A percentile compares a stretch with the other conserved stretches of the same genome.
These are phyloP conservation scores for Chymomyza costata DNA, from an alignment of 1,140 invertebrate species.

Conservation along the genomic window DNA sequence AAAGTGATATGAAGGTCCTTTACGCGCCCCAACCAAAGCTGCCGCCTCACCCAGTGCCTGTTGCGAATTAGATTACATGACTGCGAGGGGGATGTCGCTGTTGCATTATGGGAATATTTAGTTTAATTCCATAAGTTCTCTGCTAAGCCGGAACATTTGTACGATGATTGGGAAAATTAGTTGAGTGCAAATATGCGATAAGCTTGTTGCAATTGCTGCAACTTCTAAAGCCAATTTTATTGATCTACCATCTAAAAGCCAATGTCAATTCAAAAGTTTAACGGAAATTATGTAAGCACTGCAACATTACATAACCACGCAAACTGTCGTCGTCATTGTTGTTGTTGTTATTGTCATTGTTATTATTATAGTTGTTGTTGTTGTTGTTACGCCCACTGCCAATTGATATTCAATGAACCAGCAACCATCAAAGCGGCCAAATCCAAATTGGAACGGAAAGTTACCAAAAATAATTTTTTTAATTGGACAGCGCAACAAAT, in stretches of 20 bases:
- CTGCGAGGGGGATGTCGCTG: slow-evolving; percentile 14
- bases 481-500: too few species aligned
- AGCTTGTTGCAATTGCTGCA: slow-evolving; percentile 35
- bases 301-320: slow-evolving; percentile 30
- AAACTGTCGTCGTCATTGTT: slow-evolving; percentile 19
- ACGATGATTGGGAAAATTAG: too few species aligned
- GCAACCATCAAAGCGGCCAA: slow-evolving; percentile 2
- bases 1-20: slow-evolving; percentile 25
- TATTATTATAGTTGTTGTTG: slow-evolving; percentile 10
- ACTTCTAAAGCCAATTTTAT: too few species aligned
- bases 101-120: slow-evolving; percentile 18
- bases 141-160: too few species aligned
- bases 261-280: slow-evolving; percentile 13
- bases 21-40: neutral
- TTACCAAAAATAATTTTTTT: slow-evolving; percentile 22
- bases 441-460: slow-evolving; percentile 3
- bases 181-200: slow-evolving; percentile 46
- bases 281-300: slow-evolving; percentile 32
- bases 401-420: slow-evolving; percentile 41
- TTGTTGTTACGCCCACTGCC: slow-evolving; percentile 26
- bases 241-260: slow-evolving; percentile 1
- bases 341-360: slow-evolving; percentile 2
- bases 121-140: slow-evolving; percentile 8
- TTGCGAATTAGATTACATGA: slow-evolving; percentile 57
- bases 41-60: slow-evolving; percentile 28